Base-by-base conservation (phyloP, 2,797 vertebrate species). In the Vireo griseus region DNA sequence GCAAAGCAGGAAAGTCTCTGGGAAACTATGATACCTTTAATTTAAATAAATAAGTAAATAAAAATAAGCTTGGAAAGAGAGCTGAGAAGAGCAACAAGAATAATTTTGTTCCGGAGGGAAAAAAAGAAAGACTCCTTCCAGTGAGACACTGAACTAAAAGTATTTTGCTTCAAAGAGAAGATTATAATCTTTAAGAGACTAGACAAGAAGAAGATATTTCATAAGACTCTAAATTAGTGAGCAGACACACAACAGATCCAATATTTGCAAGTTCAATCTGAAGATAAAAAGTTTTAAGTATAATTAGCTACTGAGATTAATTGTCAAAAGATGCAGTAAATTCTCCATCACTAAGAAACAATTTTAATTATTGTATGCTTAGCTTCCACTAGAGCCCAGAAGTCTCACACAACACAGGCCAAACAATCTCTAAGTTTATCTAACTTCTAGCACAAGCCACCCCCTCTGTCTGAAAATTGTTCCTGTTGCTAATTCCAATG, bases 261-360 rank as follows among this genome's bases (percentile, higher is more conserved):
- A 55, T 91, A 94, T 94, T 96, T 95, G 85, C 92, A 95, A 94
- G 10, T 93, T 86, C 87, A 94, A 78, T 78, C 79, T 84, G 89
- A 51, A 95, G 92, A 94, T 94, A 91, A 94, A 95, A 96, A 92
- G 68, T 66, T 96, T 91, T 92, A 92, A 90, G 79, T 89, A 50
- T 95, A 91, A 97, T 94, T 92, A 90, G 73, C 58, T 66, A 59
- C 69, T 31, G 66, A 80, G 76, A 88, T 86, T 75, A 94, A 82
- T 54, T 91, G 58, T 95, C 58, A 96, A 93, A 93, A 92, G 81
- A 72, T 72, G 61, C 65, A 86, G 72, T 75, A 94, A 94, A 91
- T 94, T 94, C 76, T 94, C 79, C 87, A 95, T 78, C 89, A 75
- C 84, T 86, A 77, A 80, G 91, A 68, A 94, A 62, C 33, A 87